Evolutionary conservation across 2,113 vertebrate genomes (phyloP).

Genomic region (Crotalus horridus): DNA sequence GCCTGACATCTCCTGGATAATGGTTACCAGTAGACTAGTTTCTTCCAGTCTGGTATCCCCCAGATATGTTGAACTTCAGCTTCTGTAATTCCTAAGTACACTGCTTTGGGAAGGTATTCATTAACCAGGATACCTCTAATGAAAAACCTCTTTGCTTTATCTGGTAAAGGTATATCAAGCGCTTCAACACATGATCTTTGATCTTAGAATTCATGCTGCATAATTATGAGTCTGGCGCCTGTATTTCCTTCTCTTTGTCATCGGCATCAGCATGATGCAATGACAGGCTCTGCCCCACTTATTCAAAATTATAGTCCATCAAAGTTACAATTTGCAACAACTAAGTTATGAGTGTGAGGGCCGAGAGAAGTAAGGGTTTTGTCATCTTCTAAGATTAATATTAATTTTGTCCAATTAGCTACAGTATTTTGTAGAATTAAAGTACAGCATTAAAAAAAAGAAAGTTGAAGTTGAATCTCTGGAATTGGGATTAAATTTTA

Average conservation of each 20-base stretch:
- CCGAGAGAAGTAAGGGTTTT: not conserved
- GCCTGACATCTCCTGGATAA: not conserved
- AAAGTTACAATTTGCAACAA: not conserved
- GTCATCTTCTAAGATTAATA: not conserved
- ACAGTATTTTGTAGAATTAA: not conserved
- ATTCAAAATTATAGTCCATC: not conserved
- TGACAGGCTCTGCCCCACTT: not conserved
- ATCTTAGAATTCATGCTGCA: not conserved
- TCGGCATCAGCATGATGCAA: not conserved
- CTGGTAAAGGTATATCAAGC: not conserved
- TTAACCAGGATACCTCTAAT: not conserved
- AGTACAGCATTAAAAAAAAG: not conserved
- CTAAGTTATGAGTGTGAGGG: not conserved
- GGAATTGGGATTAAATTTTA: not conserved
- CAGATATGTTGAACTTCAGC: not conserved
- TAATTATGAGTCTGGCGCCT: not conserved
- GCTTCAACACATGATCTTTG: not conserved
- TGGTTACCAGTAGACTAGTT: not conserved
- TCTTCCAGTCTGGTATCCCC: not conserved
- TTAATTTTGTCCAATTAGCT: not conserved
- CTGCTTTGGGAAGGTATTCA: not conserved
- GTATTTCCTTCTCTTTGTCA: not conserved
- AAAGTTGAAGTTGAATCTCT: not conserved
- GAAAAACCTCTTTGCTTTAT: not conserved
- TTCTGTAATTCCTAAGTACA: not conserved